Evolutionary conservation across 2,888 invertebrate species (phyloP).

Genomic region (Girardia tigrina): DNA sequence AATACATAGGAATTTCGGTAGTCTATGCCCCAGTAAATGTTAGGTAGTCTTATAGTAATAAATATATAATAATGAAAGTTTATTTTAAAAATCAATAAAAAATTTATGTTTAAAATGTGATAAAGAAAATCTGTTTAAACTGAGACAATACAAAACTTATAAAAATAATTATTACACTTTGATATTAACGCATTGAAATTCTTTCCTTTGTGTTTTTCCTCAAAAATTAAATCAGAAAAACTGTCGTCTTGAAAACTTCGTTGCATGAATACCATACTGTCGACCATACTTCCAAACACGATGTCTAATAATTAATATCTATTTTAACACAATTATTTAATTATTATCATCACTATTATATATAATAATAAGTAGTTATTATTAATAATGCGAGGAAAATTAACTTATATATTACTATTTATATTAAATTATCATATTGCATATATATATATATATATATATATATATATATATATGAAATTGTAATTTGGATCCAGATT

Average conservation of each 20-base stretch:
- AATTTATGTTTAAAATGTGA: too few species aligned
- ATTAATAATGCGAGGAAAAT: not conserved
- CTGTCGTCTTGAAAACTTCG: not conserved
- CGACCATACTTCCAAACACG: conserved; percentile 9
- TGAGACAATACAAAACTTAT: too few species aligned
- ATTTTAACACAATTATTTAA: too few species aligned
- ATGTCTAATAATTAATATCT: not conserved
- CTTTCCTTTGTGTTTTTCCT: not conserved
- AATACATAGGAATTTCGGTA: too few species aligned
- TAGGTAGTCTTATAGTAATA: too few species aligned
- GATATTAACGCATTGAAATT: not conserved
- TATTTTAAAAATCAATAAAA: too few species aligned
- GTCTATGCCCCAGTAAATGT: too few species aligned
- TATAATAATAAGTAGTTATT: too few species aligned
- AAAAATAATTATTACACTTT: not conserved
- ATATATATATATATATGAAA: not conserved
- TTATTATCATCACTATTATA: too few species aligned
- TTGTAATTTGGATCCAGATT: too few species aligned
- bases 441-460: not conserved
- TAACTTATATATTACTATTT: not conserved
- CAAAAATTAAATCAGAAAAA: conserved; percentile 14
- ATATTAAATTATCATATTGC: not conserved
- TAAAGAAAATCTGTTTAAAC: too few species aligned
- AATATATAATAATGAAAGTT: too few species aligned
- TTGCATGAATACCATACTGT: not conserved